phyloP scores from a whole-genome alignment of 2,797 vertebrate species.

The Brachyalestes nurse region DNA sequence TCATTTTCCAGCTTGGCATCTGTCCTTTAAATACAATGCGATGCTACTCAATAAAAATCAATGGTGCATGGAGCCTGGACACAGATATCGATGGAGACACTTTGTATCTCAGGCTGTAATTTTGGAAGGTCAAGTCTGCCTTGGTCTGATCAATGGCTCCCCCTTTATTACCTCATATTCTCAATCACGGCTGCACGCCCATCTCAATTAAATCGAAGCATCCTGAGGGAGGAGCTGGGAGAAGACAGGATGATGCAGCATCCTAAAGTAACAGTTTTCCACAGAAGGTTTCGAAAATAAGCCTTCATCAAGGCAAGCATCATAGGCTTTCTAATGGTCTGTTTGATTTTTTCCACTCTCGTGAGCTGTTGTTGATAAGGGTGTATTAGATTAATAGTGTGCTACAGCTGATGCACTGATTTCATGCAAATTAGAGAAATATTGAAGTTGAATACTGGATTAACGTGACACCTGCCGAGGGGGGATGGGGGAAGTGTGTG shows the following conservation, averaged over 20 bases:
- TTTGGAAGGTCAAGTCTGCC: conserved; percentile 66
- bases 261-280: conserved; percentile 3
- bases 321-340: not conserved
- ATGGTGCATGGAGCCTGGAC: conserved; percentile 42
- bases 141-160: conserved; percentile 72
- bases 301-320: not conserved
- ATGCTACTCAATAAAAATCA: conserved; percentile 42
- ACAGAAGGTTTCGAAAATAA: conserved; percentile 1
- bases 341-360: conserved; percentile 10
- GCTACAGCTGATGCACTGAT: conserved; percentile 30
- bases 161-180: conserved; percentile 54
- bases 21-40: conserved; percentile 42
- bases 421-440: conserved; percentile 29
- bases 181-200: conserved; percentile 33
- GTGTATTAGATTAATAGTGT: conserved; percentile 37
- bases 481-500: conserved; percentile 25
- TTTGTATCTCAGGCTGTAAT: conserved; percentile 60
- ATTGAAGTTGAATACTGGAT: conserved; percentile 46
- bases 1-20: conserved; percentile 5
- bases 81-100: conserved; percentile 64
- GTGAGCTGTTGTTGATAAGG: conserved; percentile 16
- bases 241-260: conserved; percentile 47
- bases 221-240: conserved; percentile 50
- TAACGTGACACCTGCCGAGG: conserved; percentile 66
- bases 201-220: conserved; percentile 63